phyloP scores from a whole-genome alignment of 2,797 vertebrate species.

The Tinamus major region DNA sequence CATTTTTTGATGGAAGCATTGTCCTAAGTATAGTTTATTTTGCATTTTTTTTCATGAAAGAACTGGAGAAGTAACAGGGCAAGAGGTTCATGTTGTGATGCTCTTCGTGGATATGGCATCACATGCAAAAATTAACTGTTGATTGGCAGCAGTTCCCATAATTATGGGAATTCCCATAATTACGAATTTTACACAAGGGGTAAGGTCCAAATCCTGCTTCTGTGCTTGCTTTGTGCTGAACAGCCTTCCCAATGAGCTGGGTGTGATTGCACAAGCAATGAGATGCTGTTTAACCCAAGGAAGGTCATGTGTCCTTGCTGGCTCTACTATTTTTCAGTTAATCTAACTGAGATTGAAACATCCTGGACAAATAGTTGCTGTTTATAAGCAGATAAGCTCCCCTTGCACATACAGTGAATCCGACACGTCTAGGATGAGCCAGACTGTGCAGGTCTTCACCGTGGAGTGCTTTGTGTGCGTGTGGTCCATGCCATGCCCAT shows the following conservation, averaged over 20 bases:
- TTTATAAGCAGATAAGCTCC: not conserved
- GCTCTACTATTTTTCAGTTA: not conserved
- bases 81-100: not conserved
- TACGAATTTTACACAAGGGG: not conserved
- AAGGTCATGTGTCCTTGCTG: not conserved
- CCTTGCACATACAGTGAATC: not conserved
- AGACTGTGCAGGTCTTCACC: not conserved
- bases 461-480: fast-evolving
- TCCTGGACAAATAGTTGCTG: not conserved
- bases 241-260: not conserved
- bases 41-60: not conserved
- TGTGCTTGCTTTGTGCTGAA: not conserved
- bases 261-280: not conserved
- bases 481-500: not conserved
- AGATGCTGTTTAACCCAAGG: not conserved
- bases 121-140: not conserved
- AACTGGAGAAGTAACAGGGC: not conserved
- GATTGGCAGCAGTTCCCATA: not conserved
- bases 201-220: not conserved
- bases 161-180: no score
- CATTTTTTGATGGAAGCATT: not conserved
- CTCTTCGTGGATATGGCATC: not conserved
- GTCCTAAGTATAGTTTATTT: not conserved
- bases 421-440: not conserved
- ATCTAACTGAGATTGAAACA: not conserved